Conservation (phyloP, 2,888 invertebrate species). For the Cataglyphis altisquamis region DNA sequence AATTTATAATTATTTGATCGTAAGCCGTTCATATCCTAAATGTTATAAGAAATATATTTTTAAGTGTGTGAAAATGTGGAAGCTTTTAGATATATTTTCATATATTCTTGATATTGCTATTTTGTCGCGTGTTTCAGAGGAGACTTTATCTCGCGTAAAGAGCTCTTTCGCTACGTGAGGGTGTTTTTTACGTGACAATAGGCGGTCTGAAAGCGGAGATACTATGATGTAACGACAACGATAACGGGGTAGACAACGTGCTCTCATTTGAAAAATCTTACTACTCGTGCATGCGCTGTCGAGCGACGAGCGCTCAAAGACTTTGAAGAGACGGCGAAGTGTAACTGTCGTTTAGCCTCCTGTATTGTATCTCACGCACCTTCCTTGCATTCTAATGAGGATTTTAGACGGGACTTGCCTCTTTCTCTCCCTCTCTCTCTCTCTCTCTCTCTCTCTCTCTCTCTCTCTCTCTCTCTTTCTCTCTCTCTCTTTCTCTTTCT, state of each 20-base stretch:
- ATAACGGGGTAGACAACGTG: constrained; percentile 24
- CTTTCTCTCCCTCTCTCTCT: no score
- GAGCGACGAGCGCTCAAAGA: constrained; percentile 53
- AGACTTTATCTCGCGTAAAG: constrained; percentile 28
- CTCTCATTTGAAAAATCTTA: constrained; percentile 55
- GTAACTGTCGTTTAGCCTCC: constrained; percentile 46
- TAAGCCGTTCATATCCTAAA: neutral
- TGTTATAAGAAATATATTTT: neutral
- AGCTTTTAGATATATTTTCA: neutral
- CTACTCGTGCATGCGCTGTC: constrained; percentile 48
- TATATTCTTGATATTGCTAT: constrained; percentile 13
- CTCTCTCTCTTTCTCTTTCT: no score
- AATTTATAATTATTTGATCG: neutral
- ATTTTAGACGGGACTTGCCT: constrained; percentile 29
- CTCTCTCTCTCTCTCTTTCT: neutral
- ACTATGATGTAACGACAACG: constrained; percentile 21
- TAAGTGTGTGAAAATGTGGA: neutral
- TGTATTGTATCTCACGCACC: constrained; percentile 36
- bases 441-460: neutral
- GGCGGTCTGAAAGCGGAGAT: constrained; percentile 37
- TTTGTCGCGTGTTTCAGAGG: neutral
- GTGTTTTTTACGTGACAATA: constrained; percentile 32
- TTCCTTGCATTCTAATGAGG: constrained; percentile 45
- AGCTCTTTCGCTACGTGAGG: constrained; percentile 28
- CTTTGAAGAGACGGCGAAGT: constrained; percentile 39